These are phyloP conservation scores for Tuberolachnus salignus DNA, from an alignment of 2,888 invertebrate genomes.

Conservation along the genomic window DNA sequence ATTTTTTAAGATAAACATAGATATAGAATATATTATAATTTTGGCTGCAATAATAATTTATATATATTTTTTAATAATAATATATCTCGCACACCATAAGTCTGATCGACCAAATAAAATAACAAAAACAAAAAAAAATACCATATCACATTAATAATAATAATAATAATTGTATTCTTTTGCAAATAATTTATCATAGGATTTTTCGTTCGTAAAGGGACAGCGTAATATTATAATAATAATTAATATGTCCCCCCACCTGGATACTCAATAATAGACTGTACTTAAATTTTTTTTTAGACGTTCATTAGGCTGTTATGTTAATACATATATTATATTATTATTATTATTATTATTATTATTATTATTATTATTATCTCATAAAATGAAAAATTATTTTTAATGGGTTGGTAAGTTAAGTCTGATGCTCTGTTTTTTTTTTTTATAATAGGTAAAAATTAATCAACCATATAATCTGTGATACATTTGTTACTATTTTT, in stretches of 20 bases:
- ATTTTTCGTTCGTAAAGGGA: slow-evolving; percentile 44
- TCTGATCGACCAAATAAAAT: slow-evolving; percentile 52
- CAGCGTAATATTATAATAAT: neutral
- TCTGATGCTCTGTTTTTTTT: slow-evolving; percentile 54
- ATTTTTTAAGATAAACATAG: slow-evolving; percentile 18
- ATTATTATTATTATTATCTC: too few species aligned
- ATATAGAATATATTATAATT: slow-evolving; percentile 29
- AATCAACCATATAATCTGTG: slow-evolving; percentile 57
- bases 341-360: too few species aligned
- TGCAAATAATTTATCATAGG: slow-evolving; percentile 39
- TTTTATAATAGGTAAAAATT: slow-evolving; percentile 48
- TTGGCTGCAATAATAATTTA: slow-evolving; percentile 48
- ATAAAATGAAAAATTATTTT: slow-evolving; percentile 38
- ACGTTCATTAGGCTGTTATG: slow-evolving; percentile 50
- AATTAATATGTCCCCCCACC: slow-evolving; percentile 9
- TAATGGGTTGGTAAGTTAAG: slow-evolving; percentile 56
- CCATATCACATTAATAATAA: slow-evolving; percentile 38
- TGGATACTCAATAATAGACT: slow-evolving; percentile 54
- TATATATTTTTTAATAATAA: too few species aligned
- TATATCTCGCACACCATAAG: slow-evolving; percentile 47
- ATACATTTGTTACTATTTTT: slow-evolving; percentile 57
- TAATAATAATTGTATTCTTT: slow-evolving; percentile 18
- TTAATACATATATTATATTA: too few species aligned
- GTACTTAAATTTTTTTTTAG: slow-evolving; percentile 50
- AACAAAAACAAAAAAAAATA: slow-evolving; percentile 11